A percentile compares a stretch with the other conserved stretches of the same genome.
These are phyloP conservation scores for Peromyscus californicus DNA, from an alignment of 2,113 vertebrate genomes.

Conservation along the genomic window DNA sequence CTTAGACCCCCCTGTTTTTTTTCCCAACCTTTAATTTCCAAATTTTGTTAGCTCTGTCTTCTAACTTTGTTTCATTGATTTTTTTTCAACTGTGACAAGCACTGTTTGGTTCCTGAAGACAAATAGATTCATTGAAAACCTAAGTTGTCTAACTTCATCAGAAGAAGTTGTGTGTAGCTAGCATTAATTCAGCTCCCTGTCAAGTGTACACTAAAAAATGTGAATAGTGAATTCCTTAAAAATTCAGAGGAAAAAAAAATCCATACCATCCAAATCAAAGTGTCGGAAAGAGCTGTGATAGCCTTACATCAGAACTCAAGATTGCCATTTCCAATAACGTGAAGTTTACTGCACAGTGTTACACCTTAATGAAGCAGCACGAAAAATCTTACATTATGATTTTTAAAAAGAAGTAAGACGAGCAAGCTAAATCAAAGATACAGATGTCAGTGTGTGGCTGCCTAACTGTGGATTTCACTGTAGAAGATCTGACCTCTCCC, in stretches of 20 bases:
- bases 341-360: neutral
- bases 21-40: neutral
- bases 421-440: neutral
- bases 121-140: slow-evolving; percentile 23
- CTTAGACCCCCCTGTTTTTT: neutral
- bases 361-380: neutral
- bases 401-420: neutral
- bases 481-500: neutral
- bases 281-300: neutral
- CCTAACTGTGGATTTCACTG: neutral
- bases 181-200: slow-evolving; percentile 33
- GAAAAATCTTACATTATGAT: neutral
- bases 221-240: neutral
- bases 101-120: slow-evolving; percentile 17
- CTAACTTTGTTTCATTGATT: neutral
- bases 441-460: neutral
- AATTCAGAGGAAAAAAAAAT: neutral
- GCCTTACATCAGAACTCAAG: neutral
- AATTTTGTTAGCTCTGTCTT: slow-evolving; percentile 11
- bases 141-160: slow-evolving; percentile 15
- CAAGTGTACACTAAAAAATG: neutral
- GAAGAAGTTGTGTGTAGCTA: neutral
- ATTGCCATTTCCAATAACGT: neutral
- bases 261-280: neutral
- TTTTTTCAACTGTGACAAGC: neutral